phyloP scores from a whole-genome alignment of 92 coral and sea anemone species.

The Siderastrea radians region DNA sequence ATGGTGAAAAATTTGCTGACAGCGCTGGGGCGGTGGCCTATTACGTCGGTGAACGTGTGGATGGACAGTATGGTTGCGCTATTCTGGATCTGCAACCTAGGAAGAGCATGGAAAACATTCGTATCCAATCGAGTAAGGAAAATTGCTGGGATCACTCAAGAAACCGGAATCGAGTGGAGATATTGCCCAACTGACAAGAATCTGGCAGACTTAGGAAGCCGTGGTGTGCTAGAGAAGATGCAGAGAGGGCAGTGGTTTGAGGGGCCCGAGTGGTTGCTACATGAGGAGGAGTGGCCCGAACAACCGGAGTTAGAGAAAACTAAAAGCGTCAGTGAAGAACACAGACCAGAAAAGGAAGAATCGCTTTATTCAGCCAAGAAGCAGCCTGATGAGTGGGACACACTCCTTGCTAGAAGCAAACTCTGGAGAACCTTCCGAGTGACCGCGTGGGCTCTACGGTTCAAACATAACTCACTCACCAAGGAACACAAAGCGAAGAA shows the following conservation, averaged over 20 bases:
- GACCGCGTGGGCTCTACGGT: conserved; percentile 66
- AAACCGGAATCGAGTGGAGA: no score
- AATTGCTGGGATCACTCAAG: no score
- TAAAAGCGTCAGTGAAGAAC: conserved; percentile 33
- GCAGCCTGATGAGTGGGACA: conserved; percentile 57
- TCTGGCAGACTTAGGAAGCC: no score
- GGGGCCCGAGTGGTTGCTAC: conserved; percentile 72
- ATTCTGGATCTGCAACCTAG: no score
- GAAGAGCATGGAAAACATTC: no score
- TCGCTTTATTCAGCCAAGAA: conserved; percentile 16
- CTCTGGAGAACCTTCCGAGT: conserved; percentile 54
- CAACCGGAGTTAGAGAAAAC: conserved; percentile 59
- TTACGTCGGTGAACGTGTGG: no score
- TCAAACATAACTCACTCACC: conserved; percentile 11
- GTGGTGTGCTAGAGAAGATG: no score
- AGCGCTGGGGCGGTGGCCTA: conserved; percentile 41
- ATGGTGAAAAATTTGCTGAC: conserved; percentile 48
- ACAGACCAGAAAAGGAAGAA: conserved; percentile 30
- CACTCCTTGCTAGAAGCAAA: conserved; percentile 40
- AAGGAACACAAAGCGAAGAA: conserved; percentile 41
- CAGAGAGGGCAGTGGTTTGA: conserved; percentile 40
- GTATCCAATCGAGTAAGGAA: no score
- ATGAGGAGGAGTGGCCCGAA: conserved; percentile 71
- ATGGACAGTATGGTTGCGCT: no score
- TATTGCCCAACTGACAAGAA: no score